Base-by-base conservation (phyloP, 2,797 vertebrate genomes). In the Leuciscus waleckii region DNA sequence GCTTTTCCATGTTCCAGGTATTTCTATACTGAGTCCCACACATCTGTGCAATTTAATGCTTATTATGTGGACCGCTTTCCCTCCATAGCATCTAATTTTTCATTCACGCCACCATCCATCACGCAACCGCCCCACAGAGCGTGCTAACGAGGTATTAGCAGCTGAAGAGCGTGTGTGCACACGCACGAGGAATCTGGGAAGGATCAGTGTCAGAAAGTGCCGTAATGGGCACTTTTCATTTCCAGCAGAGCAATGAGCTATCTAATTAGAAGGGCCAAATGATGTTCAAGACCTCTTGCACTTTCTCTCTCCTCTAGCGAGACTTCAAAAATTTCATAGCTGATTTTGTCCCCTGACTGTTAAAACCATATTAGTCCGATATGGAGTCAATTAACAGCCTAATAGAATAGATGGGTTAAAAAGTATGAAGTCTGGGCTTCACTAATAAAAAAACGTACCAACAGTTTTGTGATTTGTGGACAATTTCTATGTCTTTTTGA, bases 61-160 rank as follows among this genome's bases (percentile, higher is more conserved):
- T 61, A 41, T 67, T 79, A 67, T 83, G 76, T 86, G 87, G 81
- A 88, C 88, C 1, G 56, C 67, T 88, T 84, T 86, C 90, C 87
- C 39, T 58, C 89, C 91, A 84, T 91, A 87, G 89, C 83, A 79
- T 86, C 88, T 92, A 90, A 94, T 95, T 93, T 92, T 94, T 94
- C 93, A 94, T 94, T 93, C 90, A 93, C 88, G 86, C 41, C 39
- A 65, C 85, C 91, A 93, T 93, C 93, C 92, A 93, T 93, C 90
- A 92, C 87, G 87, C 87, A 49, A 86, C n/a, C 76, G 19, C 37
- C 86, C 1, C 41, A 21, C 89, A 87, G 89, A 83, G 89, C 85
- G n/a, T 83, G 81, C 89, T 89, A 89, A 92, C 85, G 43, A 93
- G 85, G 85, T 81, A 67, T 88, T 49, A 75, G 43, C 65, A 35